phyloP scores from a whole-genome alignment of 2,113 vertebrate genomes.

The Balaeniceps rex region DNA sequence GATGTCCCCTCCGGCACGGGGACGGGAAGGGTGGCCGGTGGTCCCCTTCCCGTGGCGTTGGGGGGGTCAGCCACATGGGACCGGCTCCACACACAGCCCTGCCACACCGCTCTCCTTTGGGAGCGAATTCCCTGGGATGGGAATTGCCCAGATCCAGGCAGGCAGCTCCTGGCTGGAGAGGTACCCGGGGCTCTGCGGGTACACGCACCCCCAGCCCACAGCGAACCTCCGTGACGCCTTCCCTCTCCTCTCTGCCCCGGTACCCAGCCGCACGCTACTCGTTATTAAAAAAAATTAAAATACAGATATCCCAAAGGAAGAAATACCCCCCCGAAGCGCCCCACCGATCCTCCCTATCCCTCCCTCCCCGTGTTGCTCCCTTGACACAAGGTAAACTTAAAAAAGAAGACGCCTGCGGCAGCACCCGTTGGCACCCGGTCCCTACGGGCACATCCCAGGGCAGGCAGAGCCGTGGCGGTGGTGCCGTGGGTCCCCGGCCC shows the following conservation, averaged over 20 bases:
- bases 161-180: neutral
- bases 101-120: slow-evolving; percentile 70
- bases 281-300: slow-evolving; percentile 72
- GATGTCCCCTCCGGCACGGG: neutral
- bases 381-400: slow-evolving; percentile 84
- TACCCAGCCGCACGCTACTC: slow-evolving; percentile 43
- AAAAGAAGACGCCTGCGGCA: slow-evolving; percentile 25
- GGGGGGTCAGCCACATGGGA: neutral
- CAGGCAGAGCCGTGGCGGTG: neutral
- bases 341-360: neutral
- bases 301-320: slow-evolving; percentile 39
- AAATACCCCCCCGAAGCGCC: neutral
- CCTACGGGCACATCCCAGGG: neutral
- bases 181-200: neutral
- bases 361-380: slow-evolving; percentile 68
- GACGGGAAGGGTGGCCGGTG: neutral
- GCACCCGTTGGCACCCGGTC: neutral
- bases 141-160: neutral
- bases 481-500: neutral
- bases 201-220: neutral
- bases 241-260: neutral
- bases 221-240: neutral
- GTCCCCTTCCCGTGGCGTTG: neutral
- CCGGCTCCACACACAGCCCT: neutral
- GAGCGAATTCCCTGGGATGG: slow-evolving; percentile 65